A percentile compares a stretch with the other conserved stretches of the same genome.
These are phyloP conservation scores for Myanophis thanlyinensis DNA, from an alignment of 2,113 vertebrate genomes.

Conservation along the genomic window DNA sequence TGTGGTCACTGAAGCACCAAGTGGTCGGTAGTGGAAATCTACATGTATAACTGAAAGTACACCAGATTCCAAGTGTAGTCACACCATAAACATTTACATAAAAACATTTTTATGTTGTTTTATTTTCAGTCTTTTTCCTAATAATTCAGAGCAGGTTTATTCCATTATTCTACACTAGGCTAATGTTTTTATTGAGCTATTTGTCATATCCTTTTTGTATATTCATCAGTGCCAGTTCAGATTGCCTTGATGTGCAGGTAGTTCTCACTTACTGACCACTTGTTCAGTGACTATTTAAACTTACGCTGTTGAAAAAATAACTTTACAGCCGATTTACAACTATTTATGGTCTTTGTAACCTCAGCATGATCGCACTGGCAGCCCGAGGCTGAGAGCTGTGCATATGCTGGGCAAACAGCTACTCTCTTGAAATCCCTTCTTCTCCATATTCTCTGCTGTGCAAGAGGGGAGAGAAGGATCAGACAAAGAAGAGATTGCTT, in stretches of 20 bases:
- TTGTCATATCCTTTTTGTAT: neutral
- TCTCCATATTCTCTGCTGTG: neutral
- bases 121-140: neutral
- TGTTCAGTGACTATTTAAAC: neutral
- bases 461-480: neutral
- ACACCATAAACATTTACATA: neutral
- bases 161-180: neutral
- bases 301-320: neutral
- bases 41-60: neutral
- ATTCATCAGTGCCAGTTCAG: neutral
- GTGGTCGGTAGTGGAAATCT: neutral
- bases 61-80: neutral
- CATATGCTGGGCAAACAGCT: neutral
- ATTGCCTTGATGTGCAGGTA: neutral
- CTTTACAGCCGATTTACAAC: neutral
- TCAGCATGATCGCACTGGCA: neutral
- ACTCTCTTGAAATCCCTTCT: neutral
- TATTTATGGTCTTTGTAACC: neutral
- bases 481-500: neutral
- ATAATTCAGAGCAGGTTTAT: neutral
- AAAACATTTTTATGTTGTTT: neutral
- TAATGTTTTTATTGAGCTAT: neutral
- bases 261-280: neutral
- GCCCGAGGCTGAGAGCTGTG: neutral
- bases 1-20: neutral